Conservation (phyloP, 1,140 invertebrate species). For the Pachypsylla venusta region DNA sequence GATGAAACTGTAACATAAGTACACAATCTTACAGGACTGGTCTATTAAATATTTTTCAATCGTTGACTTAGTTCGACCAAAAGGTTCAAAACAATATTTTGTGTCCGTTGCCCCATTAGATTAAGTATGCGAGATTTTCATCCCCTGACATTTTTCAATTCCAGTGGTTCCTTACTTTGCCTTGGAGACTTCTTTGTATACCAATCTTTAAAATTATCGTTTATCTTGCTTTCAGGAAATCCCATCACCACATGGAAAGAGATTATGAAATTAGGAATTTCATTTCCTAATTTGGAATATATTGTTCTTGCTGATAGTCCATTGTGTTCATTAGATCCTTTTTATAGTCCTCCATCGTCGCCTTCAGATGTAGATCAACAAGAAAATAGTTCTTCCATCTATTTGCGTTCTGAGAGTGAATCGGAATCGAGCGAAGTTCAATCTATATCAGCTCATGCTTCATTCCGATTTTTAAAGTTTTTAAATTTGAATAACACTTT, state of each 20-base stretch:
- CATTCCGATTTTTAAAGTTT: conserved; percentile 51
- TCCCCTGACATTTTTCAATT: too few species aligned
- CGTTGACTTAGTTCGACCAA: too few species aligned
- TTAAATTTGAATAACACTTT: conserved; percentile 73
- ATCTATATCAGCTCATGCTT: conserved; percentile 35
- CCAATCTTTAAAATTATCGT: background rate
- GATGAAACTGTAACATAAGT: too few species aligned
- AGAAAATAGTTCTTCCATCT: conserved; percentile 15
- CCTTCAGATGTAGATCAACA: conserved; percentile 7
- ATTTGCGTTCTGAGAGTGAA: conserved; percentile 34
- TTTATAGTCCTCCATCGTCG: conserved; percentile 22
- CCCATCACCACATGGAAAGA: conserved; percentile 64
- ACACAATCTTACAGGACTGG: too few species aligned
- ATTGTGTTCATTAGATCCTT: conserved; percentile 34
- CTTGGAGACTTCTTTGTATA: background rate
- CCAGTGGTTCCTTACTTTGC: background rate
- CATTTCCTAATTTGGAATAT: conserved; percentile 69
- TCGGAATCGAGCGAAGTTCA: conserved; percentile 29
- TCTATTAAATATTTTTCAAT: too few species aligned
- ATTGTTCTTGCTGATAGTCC: conserved; percentile 76
- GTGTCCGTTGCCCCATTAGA: too few species aligned
- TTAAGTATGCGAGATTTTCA: too few species aligned
- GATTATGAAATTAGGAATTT: conserved; percentile 61
- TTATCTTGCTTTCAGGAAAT: conserved; percentile 52
- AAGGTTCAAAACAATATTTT: too few species aligned